Conservation (phyloP, 2,113 vertebrate species). For the Stercorarius parasiticus region DNA sequence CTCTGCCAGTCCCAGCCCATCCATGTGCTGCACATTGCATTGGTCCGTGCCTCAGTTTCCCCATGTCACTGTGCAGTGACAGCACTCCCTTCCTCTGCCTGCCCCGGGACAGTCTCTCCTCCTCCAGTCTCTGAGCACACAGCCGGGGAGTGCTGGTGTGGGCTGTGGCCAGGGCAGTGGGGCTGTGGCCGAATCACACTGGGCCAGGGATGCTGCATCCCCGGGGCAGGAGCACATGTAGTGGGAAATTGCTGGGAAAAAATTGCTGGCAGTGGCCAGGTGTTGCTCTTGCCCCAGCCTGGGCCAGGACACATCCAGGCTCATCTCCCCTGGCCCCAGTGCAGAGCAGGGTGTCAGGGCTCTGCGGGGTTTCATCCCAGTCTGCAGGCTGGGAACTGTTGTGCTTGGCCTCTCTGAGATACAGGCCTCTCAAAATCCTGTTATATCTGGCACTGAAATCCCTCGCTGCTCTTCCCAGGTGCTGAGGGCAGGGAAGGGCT, state of each 20-base stretch:
- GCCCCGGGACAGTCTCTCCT: neutral
- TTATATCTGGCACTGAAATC: neutral
- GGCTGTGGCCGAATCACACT: accelerated
- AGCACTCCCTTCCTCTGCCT: neutral
- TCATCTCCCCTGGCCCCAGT: no score
- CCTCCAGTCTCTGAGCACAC: accelerated
- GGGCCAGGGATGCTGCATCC: neutral
- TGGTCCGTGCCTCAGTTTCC: neutral
- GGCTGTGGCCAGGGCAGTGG: neutral
- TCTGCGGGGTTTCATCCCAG: neutral
- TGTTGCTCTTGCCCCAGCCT: neutral
- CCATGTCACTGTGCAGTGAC: accelerated
- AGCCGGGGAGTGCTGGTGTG: accelerated
- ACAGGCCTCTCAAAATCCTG: neutral
- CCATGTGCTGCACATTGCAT: accelerated
- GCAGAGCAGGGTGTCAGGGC: accelerated
- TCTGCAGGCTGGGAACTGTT: neutral
- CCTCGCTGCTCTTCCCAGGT: neutral
- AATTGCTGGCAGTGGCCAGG: accelerated
- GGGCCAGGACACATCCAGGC: neutral
- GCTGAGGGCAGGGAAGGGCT: neutral
- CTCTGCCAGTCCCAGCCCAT: neutral
- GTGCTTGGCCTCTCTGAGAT: neutral
- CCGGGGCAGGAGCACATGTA: neutral
- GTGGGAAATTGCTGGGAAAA: accelerated